Percentiles rank a stretch among this genome's conserved stretches.
phyloP scores from a whole-genome alignment of 2,797 vertebrate species.

The Euthynnus affinis region DNA sequence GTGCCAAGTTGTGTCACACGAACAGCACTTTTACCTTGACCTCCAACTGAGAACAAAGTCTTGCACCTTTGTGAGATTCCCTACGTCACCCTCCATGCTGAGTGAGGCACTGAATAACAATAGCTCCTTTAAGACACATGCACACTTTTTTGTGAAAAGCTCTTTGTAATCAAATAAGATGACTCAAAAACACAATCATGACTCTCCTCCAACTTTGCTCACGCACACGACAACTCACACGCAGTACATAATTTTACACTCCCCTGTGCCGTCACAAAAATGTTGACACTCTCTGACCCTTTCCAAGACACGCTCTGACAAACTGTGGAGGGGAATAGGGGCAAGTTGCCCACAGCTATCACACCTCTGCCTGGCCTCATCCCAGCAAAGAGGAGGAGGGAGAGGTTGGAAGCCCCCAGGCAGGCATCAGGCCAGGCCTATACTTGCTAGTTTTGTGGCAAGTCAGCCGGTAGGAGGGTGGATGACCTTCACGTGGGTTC shows the following conservation, averaged over 20 bases:
- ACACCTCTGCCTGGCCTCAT: conserved; percentile 71
- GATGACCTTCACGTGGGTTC: conserved; percentile 75
- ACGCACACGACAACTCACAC: conserved; percentile 13
- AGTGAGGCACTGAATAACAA: conserved; percentile 39
- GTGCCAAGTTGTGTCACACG: conserved; percentile 42
- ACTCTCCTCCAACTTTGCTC: conserved; percentile 39
- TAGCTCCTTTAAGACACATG: background rate
- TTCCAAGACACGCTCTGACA: conserved; percentile 72
- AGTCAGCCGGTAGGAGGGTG: conserved; percentile 29
- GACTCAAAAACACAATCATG: conserved; percentile 28
- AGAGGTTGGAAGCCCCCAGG: conserved; percentile 39
- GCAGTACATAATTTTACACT: conserved; percentile 24
- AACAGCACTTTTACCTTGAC: conserved; percentile 47
- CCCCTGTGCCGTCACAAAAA: conserved; percentile 62
- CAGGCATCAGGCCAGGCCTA: conserved; percentile 38
- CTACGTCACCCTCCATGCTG: conserved; percentile 16
- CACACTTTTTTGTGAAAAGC: background rate
- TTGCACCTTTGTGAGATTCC: conserved; percentile 44
- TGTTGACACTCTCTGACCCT: conserved; percentile 64
- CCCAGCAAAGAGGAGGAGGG: conserved; percentile 36
- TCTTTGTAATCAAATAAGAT: conserved; percentile 29
- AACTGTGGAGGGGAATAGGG: conserved; percentile 59
- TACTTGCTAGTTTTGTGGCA: conserved; percentile 38
- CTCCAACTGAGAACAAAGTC: conserved; percentile 52
- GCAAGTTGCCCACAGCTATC: conserved; percentile 68